Evolutionary conservation across 2,888 invertebrate species (phyloP).

Genomic region (Tipula helvola): DNA sequence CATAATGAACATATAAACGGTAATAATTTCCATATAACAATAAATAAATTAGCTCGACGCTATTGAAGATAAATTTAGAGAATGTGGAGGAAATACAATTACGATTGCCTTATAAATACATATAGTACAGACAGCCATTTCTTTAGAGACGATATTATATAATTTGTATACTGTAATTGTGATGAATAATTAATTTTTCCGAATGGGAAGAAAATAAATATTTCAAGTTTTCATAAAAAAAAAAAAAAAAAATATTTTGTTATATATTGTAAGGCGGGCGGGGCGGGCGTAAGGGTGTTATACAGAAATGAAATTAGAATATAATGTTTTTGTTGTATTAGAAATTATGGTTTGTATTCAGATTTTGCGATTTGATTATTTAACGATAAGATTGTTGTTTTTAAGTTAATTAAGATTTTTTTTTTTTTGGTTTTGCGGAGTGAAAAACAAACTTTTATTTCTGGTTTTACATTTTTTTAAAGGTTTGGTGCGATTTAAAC

Average conservation of each 20-base stretch:
- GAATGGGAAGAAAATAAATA: not conserved
- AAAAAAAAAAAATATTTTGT: not conserved
- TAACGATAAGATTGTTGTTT: not conserved
- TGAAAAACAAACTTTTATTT: not conserved
- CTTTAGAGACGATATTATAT: not conserved
- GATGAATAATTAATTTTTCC: not conserved
- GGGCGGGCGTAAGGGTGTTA: not conserved
- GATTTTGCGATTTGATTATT: not conserved
- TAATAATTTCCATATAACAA: not conserved
- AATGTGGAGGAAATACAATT: not conserved
- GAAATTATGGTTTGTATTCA: not conserved
- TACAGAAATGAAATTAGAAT: not conserved
- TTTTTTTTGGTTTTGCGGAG: not conserved
- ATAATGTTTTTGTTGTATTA: not conserved
- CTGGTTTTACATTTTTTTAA: not conserved
- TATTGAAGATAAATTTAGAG: not conserved
- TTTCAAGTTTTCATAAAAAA: not conserved
- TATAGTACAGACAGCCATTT: not conserved
- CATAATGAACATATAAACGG: not conserved
- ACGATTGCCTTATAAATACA: not conserved
- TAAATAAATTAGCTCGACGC: not conserved
- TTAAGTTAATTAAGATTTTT: not conserved
- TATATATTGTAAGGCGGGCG: not conserved
- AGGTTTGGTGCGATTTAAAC: not conserved
- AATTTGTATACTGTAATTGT: not conserved